Conservation (phyloP, 1,140 invertebrate genomes). For the Heliconius melpomene region DNA sequence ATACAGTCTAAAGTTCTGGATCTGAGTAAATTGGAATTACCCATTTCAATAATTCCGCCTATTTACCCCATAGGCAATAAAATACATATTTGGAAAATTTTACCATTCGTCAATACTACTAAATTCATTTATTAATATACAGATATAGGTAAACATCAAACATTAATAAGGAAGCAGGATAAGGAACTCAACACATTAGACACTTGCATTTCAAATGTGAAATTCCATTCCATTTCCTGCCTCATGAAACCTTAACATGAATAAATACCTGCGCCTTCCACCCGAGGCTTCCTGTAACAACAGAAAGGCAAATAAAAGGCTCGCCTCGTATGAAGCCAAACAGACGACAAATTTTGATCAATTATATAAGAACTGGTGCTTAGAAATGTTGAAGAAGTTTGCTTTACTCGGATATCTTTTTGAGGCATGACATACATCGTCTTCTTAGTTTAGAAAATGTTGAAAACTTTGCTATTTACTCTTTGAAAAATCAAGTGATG, state of each 20-base stretch:
- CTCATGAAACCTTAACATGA: conserved; percentile 7
- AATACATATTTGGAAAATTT: not conserved
- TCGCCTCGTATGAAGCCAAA: not conserved
- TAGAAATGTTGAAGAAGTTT: not conserved
- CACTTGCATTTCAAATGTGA: conserved; percentile 2
- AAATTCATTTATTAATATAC: not conserved
- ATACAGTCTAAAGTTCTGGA: too few species aligned
- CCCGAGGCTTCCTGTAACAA: not conserved
- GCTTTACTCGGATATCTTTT: not conserved
- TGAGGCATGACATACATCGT: not conserved
- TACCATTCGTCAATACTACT: not conserved
- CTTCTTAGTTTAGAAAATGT: not conserved
- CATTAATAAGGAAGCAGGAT: not conserved
- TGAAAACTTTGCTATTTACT: not conserved
- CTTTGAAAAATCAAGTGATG: too few species aligned
- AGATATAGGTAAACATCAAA: not conserved
- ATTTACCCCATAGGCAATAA: too few species aligned
- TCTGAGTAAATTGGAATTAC: too few species aligned
- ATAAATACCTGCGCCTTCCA: not conserved
- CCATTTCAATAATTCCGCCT: too few species aligned
- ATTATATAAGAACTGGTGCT: not conserved
- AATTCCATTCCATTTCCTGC: conserved; percentile 2
- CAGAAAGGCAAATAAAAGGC: conserved; percentile 7
- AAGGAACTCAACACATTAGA: not conserved
- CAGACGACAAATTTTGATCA: conserved; percentile 7